phyloP scores from a whole-genome alignment of 2,113 vertebrate genomes.

The Macquaria ambigua region DNA sequence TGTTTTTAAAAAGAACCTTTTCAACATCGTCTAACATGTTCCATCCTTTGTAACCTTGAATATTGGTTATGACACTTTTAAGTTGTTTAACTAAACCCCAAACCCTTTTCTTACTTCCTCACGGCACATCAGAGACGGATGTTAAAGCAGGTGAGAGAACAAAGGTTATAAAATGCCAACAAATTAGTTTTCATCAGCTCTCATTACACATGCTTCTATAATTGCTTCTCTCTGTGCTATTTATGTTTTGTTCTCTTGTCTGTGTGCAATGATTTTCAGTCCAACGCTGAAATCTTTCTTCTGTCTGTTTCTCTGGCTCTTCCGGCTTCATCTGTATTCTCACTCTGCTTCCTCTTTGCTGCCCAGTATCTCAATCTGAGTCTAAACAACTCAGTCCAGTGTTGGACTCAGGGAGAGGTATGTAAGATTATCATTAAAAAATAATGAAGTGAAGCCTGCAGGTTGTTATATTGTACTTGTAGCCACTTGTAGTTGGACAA shows the following conservation, averaged over 20 bases:
- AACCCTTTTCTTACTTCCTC: conserved; percentile 25
- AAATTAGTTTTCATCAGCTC: background rate
- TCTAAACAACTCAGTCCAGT: conserved; percentile 69
- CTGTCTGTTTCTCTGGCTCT: conserved; percentile 4
- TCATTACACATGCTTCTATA: background rate
- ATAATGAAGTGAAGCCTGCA: background rate
- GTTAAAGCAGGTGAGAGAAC: conserved; percentile 72
- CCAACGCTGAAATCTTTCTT: background rate
- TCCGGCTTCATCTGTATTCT: conserved; percentile 26
- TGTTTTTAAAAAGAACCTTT: background rate
- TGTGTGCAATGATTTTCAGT: background rate
- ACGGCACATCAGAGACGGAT: conserved; percentile 57
- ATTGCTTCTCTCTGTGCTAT: background rate
- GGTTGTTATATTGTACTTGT: background rate
- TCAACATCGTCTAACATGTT: background rate
- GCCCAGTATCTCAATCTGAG: conserved; percentile 69
- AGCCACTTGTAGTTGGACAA: background rate
- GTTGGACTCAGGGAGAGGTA: conserved; percentile 75
- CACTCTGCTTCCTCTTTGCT: conserved; percentile 45
- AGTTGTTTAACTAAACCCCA: conserved; percentile 15
- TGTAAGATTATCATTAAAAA: conserved; percentile 23
- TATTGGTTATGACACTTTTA: background rate
- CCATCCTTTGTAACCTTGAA: background rate
- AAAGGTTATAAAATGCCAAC: background rate
- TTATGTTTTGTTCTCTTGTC: background rate